These are phyloP conservation scores for Eonycteris spelaea DNA, from an alignment of 2,113 vertebrate genomes.

Conservation along the genomic window DNA sequence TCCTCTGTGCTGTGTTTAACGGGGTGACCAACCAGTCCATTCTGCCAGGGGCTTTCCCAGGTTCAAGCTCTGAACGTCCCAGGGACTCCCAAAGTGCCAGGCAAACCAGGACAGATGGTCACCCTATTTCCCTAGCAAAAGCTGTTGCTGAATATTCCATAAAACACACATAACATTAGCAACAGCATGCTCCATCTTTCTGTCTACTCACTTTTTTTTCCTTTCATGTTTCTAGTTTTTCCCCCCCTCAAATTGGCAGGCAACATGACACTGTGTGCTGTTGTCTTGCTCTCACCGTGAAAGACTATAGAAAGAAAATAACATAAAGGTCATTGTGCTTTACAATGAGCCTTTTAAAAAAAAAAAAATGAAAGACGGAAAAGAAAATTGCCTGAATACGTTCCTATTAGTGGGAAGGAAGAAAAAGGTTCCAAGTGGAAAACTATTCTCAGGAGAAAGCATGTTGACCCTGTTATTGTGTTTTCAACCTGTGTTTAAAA, in stretches of 20 bases:
- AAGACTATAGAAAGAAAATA: neutral
- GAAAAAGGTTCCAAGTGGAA: slow-evolving; percentile 27
- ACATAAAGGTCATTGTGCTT: slow-evolving; percentile 49
- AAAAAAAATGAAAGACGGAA: neutral
- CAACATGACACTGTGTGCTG: neutral
- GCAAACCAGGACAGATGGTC: neutral
- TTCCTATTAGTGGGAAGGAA: slow-evolving; percentile 8
- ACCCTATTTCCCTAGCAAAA: neutral
- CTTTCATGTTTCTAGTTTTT: neutral
- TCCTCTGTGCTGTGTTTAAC: neutral
- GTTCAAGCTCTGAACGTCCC: neutral
- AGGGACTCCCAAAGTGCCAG: neutral
- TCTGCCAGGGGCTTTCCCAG: neutral
- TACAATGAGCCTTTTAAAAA: slow-evolving; percentile 26
- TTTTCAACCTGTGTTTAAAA: neutral
- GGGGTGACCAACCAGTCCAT: neutral
- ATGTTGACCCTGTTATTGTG: slow-evolving; percentile 5
- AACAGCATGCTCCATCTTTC: neutral
- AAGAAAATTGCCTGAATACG: slow-evolving; percentile 48
- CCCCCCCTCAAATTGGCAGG: slow-evolving; percentile 11
- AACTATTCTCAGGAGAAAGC: neutral
- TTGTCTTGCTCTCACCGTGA: neutral
- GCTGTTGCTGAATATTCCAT: neutral
- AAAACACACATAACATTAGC: neutral
- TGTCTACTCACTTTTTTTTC: neutral